A percentile compares a stretch with the other conserved stretches of the same genome.
Evolutionary conservation across 2,113 vertebrate genomes (phyloP).

Genomic region (Ranitomeya variabilis): DNA sequence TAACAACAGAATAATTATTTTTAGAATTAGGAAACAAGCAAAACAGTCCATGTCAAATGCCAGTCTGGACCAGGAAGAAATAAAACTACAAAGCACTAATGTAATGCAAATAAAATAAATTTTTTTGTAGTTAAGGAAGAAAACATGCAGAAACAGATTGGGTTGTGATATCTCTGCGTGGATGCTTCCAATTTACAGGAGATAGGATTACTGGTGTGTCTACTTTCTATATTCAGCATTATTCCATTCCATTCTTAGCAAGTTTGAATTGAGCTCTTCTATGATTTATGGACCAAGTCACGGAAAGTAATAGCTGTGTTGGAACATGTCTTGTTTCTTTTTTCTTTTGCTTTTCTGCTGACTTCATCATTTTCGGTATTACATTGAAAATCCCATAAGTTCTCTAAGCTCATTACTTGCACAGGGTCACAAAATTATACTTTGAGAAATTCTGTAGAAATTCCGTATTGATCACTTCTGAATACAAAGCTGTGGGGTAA

Average conservation of each 20-base stretch:
- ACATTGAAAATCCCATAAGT: conserved; percentile 8
- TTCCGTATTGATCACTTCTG: conserved; percentile 9
- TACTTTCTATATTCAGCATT: conserved; percentile 19
- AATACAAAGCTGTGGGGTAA: not conserved
- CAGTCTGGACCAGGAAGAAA: too few species aligned
- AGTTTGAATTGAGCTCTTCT: conserved; percentile 21
- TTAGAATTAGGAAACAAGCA: too few species aligned
- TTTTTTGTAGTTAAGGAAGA: not conserved
- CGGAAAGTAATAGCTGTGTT: conserved; percentile 23
- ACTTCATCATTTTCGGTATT: not conserved
- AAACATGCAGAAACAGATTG: not conserved
- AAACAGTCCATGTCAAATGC: too few species aligned
- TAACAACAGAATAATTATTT: too few species aligned
- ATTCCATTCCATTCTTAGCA: conserved; percentile 5
- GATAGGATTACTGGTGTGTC: not conserved
- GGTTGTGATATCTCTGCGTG: not conserved
- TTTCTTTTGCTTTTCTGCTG: conserved; percentile 23
- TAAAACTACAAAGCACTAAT: not conserved
- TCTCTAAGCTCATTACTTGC: conserved; percentile 3
- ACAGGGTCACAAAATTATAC: conserved; percentile 1
- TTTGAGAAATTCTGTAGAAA: not conserved
- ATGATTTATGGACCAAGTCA: conserved; percentile 20
- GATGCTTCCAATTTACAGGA: not conserved
- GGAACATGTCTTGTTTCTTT: conserved; percentile 8
- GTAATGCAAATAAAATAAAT: not conserved